Conservation (phyloP, 2,797 vertebrate species). For the Rhynchotus rufescens region DNA sequence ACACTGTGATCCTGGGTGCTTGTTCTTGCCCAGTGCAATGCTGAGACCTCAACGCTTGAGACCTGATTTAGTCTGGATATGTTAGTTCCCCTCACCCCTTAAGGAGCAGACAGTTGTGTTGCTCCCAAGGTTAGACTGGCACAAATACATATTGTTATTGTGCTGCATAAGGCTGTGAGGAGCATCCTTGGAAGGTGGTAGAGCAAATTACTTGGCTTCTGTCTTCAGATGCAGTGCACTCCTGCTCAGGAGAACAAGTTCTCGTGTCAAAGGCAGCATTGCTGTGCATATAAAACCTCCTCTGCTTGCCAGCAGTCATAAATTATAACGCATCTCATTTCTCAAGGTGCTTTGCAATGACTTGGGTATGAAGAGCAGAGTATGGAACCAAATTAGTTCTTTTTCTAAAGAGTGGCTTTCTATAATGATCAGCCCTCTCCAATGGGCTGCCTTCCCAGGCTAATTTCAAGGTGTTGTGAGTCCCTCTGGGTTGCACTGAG, state of each 20-base stretch:
- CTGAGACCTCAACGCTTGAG: not conserved
- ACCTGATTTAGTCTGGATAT: not conserved
- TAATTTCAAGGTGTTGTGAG: fast-evolving
- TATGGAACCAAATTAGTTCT: not conserved
- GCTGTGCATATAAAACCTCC: not conserved
- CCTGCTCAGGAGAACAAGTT: not conserved
- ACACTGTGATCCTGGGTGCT: fast-evolving
- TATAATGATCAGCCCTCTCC: not conserved
- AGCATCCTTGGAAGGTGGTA: not conserved
- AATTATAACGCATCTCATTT: not conserved
- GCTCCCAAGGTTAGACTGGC: not conserved
- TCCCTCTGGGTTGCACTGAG: not conserved
- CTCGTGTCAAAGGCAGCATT: not conserved
- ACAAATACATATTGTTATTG: fast-evolving
- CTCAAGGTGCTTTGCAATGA: not conserved
- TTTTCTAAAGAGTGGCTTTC: not conserved
- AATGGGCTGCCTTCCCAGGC: not conserved
- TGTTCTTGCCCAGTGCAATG: fast-evolving
- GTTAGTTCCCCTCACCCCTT: not conserved
- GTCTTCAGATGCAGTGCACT: not conserved
- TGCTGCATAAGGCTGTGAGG: not conserved
- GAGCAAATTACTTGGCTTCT: not conserved
- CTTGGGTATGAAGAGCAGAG: not conserved
- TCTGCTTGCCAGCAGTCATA: not conserved
- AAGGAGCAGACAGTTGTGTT: not conserved